A percentile compares a stretch with the other conserved stretches of the same genome.
Conservation (phyloP, 2,888 invertebrate genomes). For the Cheilosia impressa region DNA sequence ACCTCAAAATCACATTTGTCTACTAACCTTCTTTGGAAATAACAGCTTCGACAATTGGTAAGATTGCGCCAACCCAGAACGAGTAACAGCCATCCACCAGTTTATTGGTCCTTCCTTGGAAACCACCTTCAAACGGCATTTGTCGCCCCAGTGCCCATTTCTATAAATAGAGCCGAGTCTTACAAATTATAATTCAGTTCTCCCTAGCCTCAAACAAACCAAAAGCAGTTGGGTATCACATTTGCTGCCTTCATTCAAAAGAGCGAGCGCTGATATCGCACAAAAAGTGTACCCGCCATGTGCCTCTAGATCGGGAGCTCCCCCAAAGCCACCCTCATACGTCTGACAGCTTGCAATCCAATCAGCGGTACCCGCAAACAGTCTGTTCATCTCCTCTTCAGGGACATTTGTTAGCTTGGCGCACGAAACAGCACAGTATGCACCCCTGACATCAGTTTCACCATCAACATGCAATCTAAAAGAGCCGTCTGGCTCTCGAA, state of each 20-base stretch:
- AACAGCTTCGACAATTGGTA: constrained; percentile 93
- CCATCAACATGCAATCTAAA: constrained; percentile 96
- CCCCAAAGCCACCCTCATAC: constrained; percentile 99
- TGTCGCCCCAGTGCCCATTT: constrained; percentile 96
- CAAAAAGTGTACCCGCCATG: constrained; percentile 99
- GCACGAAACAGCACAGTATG: constrained; percentile 97
- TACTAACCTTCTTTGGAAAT: constrained; percentile 84
- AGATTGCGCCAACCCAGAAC: constrained; percentile 98
- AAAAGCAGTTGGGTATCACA: constrained; percentile 86
- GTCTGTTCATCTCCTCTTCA: constrained; percentile 89
- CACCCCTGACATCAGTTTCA: constrained; percentile 96
- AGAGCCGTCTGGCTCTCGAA: constrained; percentile 93
- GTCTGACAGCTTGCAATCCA: constrained; percentile 98
- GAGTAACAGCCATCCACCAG: constrained; percentile 99
- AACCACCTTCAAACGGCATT: constrained; percentile 97
- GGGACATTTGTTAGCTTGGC: constrained; percentile 89
- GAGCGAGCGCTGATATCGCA: constrained; percentile 94
- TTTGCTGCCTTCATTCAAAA: constrained; percentile 85
- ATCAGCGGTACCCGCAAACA: constrained; percentile 94
- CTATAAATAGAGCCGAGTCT: constrained; percentile 80
- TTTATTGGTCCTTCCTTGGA: constrained; percentile 98
- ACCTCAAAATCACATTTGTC: background rate
- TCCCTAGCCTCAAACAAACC: constrained; percentile 82
- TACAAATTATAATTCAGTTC: background rate
- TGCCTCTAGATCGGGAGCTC: constrained; percentile 97